Evolutionary conservation across 2,797 vertebrate genomes (phyloP), one percentile per base, ranked within the genome.

Genomic region (Eremophila alpestris): DNA sequence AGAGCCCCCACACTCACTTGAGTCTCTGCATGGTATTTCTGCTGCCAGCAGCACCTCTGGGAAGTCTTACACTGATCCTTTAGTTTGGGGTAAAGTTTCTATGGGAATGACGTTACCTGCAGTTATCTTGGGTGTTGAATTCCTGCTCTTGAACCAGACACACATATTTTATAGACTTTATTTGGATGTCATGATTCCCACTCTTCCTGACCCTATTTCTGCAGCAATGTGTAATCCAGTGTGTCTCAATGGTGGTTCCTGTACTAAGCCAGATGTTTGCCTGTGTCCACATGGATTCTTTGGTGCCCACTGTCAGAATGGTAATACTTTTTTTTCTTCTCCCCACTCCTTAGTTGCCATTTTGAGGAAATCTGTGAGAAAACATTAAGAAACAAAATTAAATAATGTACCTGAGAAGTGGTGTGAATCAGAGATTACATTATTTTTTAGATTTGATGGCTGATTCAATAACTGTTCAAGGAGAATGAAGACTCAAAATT

Each of bases 211-310:
- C 55, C 17, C 65, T 92, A 2, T 95, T 96, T 95, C 59, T 93
- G 51, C 97, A 99, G 98, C 98, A 14, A 56, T 98, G 17, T 99
- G 99, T 95, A 97, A 97, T 56, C 99, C 99, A 0, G 93, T 99
- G 18, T 99, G 99, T 96, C 97, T 99, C 93, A 99, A 99, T 22
- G 99, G 99, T 95, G 99, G 99, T 63, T 98, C 97, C 20, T 99
- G 98, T 95, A 94, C 97, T 13, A 99, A 98, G 87, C 98, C 98
- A 87, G 97, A 98, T 84, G 87, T 97, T 95, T 99, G 99, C 38
- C 93, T 98, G 89, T 99, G 99, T 96, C 98, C 98, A 64, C 93
- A 87, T 63, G 99, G 99, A 96, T 99, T 99, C 97, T 99, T 98
- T 55, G 99, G 99, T 87, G 97, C 97, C 38, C 98, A 98, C 74